Conservation (phyloP, 2,888 invertebrate genomes). For the Tanypteryx hageni region DNA sequence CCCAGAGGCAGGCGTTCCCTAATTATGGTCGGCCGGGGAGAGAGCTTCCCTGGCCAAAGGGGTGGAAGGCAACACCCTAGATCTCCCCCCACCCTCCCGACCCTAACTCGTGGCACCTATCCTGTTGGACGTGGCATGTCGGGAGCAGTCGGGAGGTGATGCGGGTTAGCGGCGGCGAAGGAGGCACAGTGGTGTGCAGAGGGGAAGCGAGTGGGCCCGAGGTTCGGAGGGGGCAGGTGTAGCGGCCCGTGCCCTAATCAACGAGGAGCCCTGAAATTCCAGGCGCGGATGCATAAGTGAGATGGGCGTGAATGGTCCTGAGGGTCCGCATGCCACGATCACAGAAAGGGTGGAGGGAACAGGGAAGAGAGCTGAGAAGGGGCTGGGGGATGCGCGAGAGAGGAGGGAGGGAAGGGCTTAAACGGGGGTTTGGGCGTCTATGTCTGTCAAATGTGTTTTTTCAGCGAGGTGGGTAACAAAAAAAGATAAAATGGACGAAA, state of each 20-base stretch:
- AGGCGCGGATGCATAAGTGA: background rate
- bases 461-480: too few relatives aligned
- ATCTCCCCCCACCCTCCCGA: background rate
- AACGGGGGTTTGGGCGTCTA: background rate
- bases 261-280: slow-evolving; percentile 38
- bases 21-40: background rate
- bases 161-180: background rate
- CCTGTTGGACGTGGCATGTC: slow-evolving; percentile 29
- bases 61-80: slow-evolving; percentile 37
- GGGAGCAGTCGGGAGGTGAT: slow-evolving; percentile 36
- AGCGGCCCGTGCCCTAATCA: slow-evolving; percentile 46
- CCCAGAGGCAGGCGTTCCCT: slow-evolving; percentile 22
- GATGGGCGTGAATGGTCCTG: slow-evolving; percentile 43
- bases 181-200: background rate
- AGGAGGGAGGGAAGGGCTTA: background rate
- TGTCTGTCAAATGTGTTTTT: background rate
- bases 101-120: slow-evolving; percentile 10
- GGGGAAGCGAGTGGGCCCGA: too few relatives aligned
- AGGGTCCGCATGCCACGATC: slow-evolving; percentile 15
- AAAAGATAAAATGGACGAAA: too few relatives aligned
- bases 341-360: background rate
- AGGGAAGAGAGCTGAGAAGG: background rate
- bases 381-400: background rate
- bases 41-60: background rate
- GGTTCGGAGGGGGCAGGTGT: slow-evolving; percentile 14